phyloP scores from a whole-genome alignment of 1,140 invertebrate species.

The Rhizoglyphus robini region DNA sequence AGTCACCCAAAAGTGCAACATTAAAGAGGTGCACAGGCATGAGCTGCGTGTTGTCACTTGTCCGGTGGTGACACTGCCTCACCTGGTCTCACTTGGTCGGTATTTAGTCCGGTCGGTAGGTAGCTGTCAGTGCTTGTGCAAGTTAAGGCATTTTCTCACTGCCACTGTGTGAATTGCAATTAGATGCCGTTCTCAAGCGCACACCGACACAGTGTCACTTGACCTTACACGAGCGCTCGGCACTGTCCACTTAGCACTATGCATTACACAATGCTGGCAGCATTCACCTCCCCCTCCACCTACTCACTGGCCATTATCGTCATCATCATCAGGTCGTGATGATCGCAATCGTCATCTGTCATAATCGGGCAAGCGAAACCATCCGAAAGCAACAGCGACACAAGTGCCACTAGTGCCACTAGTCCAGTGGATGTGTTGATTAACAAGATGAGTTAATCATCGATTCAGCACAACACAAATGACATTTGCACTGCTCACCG shows the following conservation, averaged over 20 bases:
- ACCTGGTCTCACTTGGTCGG: too few species aligned
- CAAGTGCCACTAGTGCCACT: too few species aligned
- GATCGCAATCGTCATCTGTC: slow-evolving; percentile 4
- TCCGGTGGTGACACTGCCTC: too few species aligned
- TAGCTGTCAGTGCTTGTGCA: background rate
- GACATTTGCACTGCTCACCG: background rate
- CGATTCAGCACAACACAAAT: background rate
- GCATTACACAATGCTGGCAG: background rate
- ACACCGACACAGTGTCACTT: slow-evolving; percentile 2
- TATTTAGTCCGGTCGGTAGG: background rate
- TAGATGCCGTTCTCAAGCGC: slow-evolving; percentile 13
- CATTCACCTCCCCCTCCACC: background rate
- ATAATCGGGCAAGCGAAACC: slow-evolving; percentile 2
- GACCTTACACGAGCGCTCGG: background rate
- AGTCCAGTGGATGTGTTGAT: background rate
- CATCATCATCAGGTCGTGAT: background rate
- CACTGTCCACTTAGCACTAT: slow-evolving; percentile 2
- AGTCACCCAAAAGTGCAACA: too few species aligned
- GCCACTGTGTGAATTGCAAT: slow-evolving; percentile 8
- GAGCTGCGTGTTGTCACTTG: too few species aligned
- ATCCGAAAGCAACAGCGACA: background rate
- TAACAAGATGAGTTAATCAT: slow-evolving; percentile 13
- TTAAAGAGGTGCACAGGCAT: too few species aligned
- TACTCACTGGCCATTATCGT: slow-evolving; percentile 6
- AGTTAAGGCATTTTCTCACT: background rate